phyloP scores from a whole-genome alignment of 2,797 vertebrate genomes.

The Sternotherus odoratus region DNA sequence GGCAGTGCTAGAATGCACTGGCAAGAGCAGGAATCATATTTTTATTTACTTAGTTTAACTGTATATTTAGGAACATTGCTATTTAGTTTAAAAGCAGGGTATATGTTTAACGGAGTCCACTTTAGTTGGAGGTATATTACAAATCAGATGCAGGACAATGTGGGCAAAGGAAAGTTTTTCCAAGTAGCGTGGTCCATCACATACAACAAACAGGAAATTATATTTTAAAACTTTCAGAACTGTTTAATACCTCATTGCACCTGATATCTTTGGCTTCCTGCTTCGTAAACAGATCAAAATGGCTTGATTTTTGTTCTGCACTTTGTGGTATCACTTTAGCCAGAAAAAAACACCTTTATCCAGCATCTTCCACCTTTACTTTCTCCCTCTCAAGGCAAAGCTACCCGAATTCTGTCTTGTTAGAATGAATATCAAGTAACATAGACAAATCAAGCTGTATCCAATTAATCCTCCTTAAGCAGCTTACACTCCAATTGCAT shows the following conservation, averaged over 20 bases:
- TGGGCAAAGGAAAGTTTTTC: not conserved
- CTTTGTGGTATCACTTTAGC: not conserved
- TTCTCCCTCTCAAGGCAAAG: not conserved
- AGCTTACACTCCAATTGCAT: not conserved
- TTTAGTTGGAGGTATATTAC: not conserved
- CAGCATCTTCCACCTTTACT: not conserved
- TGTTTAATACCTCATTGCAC: not conserved
- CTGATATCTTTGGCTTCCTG: not conserved
- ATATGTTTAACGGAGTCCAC: not conserved
- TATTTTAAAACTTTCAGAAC: not conserved
- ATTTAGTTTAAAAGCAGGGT: not conserved
- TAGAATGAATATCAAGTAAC: constrained; percentile 23
- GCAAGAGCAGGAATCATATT: no score
- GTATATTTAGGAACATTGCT: not conserved
- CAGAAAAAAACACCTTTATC: not conserved
- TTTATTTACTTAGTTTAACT: not conserved
- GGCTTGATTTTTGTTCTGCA: not conserved
- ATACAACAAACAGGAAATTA: not conserved
- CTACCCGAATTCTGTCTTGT: not conserved
- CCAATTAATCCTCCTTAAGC: constrained; percentile 29
- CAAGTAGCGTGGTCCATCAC: not conserved
- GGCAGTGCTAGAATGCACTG: not conserved
- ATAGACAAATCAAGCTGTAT: constrained; percentile 46
- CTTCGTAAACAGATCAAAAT: not conserved
- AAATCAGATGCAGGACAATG: not conserved